Evolutionary conservation across 2,888 invertebrate genomes (phyloP).

Genomic region (Rhagophthalmus giganteus): DNA sequence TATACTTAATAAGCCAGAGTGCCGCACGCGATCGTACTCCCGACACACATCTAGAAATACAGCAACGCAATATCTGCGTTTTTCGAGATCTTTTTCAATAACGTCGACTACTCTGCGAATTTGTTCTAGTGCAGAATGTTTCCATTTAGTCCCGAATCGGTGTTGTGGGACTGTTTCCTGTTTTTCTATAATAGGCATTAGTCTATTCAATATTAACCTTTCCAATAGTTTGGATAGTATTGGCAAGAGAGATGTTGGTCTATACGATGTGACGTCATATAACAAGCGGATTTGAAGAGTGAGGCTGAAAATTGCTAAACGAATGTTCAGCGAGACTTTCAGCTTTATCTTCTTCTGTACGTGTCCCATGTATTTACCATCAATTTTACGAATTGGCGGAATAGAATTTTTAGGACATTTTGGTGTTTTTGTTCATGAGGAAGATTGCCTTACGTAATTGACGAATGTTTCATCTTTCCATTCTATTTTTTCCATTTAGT

Average conservation of each 20-base stretch:
- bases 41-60: constrained; percentile 3
- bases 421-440: too few relatives aligned
- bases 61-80: constrained; percentile 1
- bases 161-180: background rate
- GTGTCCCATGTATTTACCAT: too few relatives aligned
- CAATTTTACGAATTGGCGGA: too few relatives aligned
- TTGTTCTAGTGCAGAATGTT: constrained; percentile 5
- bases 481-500: too few relatives aligned
- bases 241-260: constrained; percentile 1
- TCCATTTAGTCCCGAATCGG: background rate
- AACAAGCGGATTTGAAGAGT: too few relatives aligned
- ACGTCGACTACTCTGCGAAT: constrained; percentile 3
- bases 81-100: constrained; percentile 3
- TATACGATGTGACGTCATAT: background rate
- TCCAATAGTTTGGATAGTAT: background rate
- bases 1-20: background rate
- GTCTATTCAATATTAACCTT: constrained; percentile 4
- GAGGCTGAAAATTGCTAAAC: too few relatives aligned
- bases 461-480: too few relatives aligned
- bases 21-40: constrained; percentile 3
- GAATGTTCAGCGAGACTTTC: too few relatives aligned
- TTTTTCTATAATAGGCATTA: constrained; percentile 2
- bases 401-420: too few relatives aligned
- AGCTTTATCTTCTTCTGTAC: too few relatives aligned
- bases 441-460: too few relatives aligned